Percentiles rank a stretch among this genome's conserved stretches.
phyloP scores from a whole-genome alignment of 2,888 invertebrate genomes.

The Oscheius onirici region DNA sequence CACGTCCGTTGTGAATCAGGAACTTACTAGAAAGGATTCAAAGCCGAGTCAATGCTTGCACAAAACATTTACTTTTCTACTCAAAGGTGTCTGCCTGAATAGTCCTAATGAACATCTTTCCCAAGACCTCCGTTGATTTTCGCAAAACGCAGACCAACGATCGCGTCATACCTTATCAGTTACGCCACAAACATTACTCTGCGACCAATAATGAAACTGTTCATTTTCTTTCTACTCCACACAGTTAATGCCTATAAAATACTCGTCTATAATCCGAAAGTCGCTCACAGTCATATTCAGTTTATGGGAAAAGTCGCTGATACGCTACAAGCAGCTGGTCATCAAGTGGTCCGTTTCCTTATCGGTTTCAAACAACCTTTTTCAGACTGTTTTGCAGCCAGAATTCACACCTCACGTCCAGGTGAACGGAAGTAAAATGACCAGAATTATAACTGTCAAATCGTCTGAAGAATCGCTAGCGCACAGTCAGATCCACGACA shows the following conservation, averaged over 20 bases:
- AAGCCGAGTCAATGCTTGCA: too few species aligned
- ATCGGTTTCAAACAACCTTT: too few species aligned
- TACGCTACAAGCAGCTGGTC: slow-evolving; percentile 37
- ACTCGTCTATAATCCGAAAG: slow-evolving; percentile 42
- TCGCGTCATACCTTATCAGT: too few species aligned
- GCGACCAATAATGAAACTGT: background rate
- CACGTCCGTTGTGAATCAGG: too few species aligned
- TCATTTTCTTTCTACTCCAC: background rate
- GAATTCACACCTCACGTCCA: slow-evolving; percentile 13
- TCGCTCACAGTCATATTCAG: slow-evolving; percentile 44
- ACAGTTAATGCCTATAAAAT: slow-evolving; percentile 34
- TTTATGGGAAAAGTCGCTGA: slow-evolving; percentile 46
- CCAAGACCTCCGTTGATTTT: too few species aligned
- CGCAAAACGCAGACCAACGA: too few species aligned
- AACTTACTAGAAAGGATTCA: too few species aligned
- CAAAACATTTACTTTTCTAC: too few species aligned
- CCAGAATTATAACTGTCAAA: slow-evolving; percentile 1
- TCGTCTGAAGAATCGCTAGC: slow-evolving; percentile 8
- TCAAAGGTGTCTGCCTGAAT: too few species aligned
- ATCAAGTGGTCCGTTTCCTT: slow-evolving; percentile 38
- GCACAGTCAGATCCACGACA: slow-evolving; percentile 11
- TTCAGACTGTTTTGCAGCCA: slow-evolving; percentile 19
- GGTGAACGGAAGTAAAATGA: slow-evolving; percentile 1
- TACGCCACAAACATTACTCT: too few species aligned
- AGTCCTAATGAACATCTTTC: too few species aligned